Base-by-base conservation (phyloP, 2,888 invertebrate genomes). In the Hirtodrosophila confusa region DNA sequence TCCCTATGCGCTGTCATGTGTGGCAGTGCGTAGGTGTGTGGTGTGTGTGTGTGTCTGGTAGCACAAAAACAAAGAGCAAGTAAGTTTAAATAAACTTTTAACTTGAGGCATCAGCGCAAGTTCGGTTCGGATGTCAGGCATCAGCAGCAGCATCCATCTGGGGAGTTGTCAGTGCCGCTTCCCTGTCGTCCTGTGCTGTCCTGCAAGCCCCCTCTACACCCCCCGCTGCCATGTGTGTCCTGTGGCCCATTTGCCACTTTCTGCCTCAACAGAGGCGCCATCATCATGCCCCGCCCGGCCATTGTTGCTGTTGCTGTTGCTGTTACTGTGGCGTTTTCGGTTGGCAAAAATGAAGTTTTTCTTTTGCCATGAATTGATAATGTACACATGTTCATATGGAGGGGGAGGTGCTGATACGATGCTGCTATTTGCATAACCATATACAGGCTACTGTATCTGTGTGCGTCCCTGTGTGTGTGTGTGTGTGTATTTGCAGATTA, bases 311-410 rank as follows among this genome's bases (percentile, higher is more conserved):
- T 66, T 69, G 78, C 67, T 77, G 67, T 63, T 66, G 53, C 47
- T 60, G 45, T 45, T 64, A 39, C 60, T 64, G 68, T 62, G 63
- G 62, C 69, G 69, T 62, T 68, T 78, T 64, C 40, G 64, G 69
- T 65, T 75, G 51, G 87, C 69, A 80, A 76, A 82, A 87, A 84
- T 87, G 82, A 87, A 84, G 87, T 87, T 87, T 84, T 84, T 82
- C 79, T 78, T 78, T 85, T 69, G 83, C 82, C 84, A 84, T 84
- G 84, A 84, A 84, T 84, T 84, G 84, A 84, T 84, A 84, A 84
- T 87, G 87, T 85, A 84, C 85, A 82, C 82, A 84, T 85, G 87
- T 76, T 87, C 83, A 75, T 78, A 75, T 76, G 63, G 4, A 27
- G 4, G 84, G 53, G 31, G 17, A 40, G 27, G 31, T 49, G 51